These are phyloP conservation scores for Bombus soroeensis DNA, from an alignment of 1,140 invertebrate species.

Conservation along the genomic window DNA sequence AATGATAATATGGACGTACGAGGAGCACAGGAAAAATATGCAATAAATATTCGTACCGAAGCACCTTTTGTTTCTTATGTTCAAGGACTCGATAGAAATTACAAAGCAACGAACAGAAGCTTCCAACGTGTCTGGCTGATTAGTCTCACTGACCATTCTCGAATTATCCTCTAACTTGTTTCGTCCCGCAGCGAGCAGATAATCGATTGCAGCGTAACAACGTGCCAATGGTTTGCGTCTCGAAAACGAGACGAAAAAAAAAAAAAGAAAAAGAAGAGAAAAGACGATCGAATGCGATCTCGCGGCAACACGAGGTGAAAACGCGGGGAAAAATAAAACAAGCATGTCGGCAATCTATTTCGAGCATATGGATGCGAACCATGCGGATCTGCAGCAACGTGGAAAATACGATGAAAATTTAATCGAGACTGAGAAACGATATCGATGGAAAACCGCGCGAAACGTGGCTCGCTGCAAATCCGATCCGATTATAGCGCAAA, in stretches of 20 bases:
- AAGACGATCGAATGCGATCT: too few relatives aligned
- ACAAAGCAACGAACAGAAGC: background rate
- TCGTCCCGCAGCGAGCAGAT: background rate
- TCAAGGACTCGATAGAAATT: background rate
- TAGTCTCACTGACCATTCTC: background rate
- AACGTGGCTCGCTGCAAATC: background rate
- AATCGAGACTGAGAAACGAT: background rate
- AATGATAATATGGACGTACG: too few relatives aligned
- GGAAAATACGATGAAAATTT: constrained; percentile 24
- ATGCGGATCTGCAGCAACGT: background rate
- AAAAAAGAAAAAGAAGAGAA: background rate
- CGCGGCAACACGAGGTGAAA: background rate
- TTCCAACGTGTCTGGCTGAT: background rate
- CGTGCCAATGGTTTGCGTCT: background rate
- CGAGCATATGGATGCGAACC: background rate
- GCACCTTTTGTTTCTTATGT: background rate
- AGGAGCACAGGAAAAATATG: too few relatives aligned
- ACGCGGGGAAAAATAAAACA: background rate
- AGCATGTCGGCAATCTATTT: background rate
- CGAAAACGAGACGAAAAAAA: background rate
- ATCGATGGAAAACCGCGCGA: constrained; percentile 1
- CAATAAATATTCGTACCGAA: too few relatives aligned
- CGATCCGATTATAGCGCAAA: constrained; percentile 17
- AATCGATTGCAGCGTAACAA: background rate
- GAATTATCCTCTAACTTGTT: background rate